A percentile compares a stretch with the other conserved stretches of the same genome.
Evolutionary conservation across 2,113 vertebrate genomes (phyloP).

Genomic region (Poeciliopsis prolifica): DNA sequence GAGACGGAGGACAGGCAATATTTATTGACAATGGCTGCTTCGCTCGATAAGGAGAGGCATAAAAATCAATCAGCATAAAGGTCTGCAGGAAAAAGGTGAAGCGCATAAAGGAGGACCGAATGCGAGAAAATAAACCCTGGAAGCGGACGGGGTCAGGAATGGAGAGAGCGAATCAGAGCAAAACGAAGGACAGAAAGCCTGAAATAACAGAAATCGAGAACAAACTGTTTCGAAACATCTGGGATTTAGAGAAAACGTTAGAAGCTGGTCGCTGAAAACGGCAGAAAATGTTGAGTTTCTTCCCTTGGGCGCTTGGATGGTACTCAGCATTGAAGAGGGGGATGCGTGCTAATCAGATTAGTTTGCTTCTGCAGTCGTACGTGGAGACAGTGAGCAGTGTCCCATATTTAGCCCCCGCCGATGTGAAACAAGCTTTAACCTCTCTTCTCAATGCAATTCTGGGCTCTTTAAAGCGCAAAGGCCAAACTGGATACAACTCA

Average conservation of each 20-base stretch:
- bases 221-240: slow-evolving; percentile 2
- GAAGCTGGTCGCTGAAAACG: slow-evolving; percentile 26
- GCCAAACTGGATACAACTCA: background rate
- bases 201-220: background rate
- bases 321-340: slow-evolving; percentile 42
- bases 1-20: slow-evolving; percentile 22
- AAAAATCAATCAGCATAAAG: slow-evolving; percentile 68
- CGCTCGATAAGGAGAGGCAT: slow-evolving; percentile 68
- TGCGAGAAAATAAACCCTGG: slow-evolving; percentile 7
- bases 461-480: slow-evolving; percentile 1
- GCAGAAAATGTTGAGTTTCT: slow-evolving; percentile 37
- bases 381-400: slow-evolving; percentile 53
- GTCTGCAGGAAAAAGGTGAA: slow-evolving; percentile 14
- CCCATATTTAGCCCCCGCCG: slow-evolving; percentile 43
- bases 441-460: background rate
- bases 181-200: background rate
- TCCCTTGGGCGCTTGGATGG: slow-evolving; percentile 50
- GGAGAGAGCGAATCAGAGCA: background rate
- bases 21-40: slow-evolving; percentile 69
- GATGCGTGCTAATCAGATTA: slow-evolving; percentile 62
- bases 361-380: slow-evolving; percentile 67
- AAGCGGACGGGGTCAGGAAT: background rate
- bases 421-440: slow-evolving; percentile 28
- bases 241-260: slow-evolving; percentile 13
- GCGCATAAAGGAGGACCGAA: slow-evolving; percentile 14